Base-by-base conservation (phyloP, 2,888 invertebrate species). In the Tachystola acroxantha region DNA sequence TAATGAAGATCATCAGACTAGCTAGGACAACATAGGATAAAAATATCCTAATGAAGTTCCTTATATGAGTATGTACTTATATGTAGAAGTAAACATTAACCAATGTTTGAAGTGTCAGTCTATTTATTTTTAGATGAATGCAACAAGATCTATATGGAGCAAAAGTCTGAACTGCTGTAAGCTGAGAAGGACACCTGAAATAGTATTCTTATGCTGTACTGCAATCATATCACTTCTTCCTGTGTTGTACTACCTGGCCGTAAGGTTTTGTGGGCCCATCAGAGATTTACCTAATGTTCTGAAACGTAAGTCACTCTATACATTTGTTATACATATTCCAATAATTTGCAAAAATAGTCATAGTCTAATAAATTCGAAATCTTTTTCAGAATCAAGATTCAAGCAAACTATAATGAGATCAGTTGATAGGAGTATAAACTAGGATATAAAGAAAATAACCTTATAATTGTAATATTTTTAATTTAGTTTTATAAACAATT, bases 111-210 rank as follows among this genome's bases (percentile, higher is more conserved):
- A n/a, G n/a, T 22, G 22, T 22, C 22, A 7, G 9, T 22, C 2
- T 22, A 2, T 2, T 22, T 3, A 22, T 42, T 70, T 85, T 33
- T 60, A 91, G 91, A 91, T 92, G 90, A 92, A 92, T 68, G 75
- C 81, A 2, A 91, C 91, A 30, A 85, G 91, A 59, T 81, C 73
- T 39, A 76, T 82, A 39, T 92, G 92, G 92, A 91, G 91, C 56
- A 79, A 85, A 54, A 65, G 55, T 29, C 68, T 88, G 6, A 84
- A 88, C 32, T 92, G 92, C 58, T 89, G 90, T 48, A 79, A 85
- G 51, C 73, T 88, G 32, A 73, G 89, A 50, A 79, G 72, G 58
- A 81, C 88, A 46, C 85, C 88, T 39, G 90, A 91, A 76, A 59
- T 87, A 36, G 64, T 88, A 47, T 90, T 91, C 56, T 68, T 91